Evolutionary conservation across 2,888 invertebrate genomes (phyloP).

Genomic region (Acrobasis repandana): DNA sequence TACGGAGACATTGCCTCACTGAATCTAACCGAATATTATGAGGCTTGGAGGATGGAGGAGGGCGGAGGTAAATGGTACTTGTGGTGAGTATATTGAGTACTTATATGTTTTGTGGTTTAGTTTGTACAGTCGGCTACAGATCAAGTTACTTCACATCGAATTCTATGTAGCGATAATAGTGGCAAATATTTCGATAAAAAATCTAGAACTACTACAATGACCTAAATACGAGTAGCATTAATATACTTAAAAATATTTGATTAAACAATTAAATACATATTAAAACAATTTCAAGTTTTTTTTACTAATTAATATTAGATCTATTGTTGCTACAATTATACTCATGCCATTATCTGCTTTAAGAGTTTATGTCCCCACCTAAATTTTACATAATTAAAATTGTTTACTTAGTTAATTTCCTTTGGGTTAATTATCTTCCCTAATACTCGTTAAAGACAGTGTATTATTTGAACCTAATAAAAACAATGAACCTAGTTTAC

Average conservation of each 20-base stretch:
- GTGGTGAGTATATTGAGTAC: background rate
- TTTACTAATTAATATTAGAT: too few relatives aligned
- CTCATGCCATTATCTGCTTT: too few relatives aligned
- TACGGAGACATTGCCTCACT: slow-evolving; percentile 35
- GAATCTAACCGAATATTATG: slow-evolving; percentile 23
- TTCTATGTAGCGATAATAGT: background rate
- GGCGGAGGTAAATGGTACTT: background rate
- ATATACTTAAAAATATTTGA: too few relatives aligned
- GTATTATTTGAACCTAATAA: background rate
- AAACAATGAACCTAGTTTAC: background rate
- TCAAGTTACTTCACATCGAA: background rate
- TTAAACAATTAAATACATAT: too few relatives aligned
- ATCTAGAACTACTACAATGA: too few relatives aligned
- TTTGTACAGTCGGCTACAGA: background rate
- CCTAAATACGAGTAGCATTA: too few relatives aligned
- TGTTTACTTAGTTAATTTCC: background rate
- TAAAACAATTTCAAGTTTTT: too few relatives aligned
- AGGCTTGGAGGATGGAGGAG: slow-evolving; percentile 7
- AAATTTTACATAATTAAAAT: too few relatives aligned
- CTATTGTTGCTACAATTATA: too few relatives aligned
- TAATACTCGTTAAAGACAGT: background rate
- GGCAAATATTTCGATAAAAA: background rate
- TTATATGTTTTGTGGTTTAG: background rate
- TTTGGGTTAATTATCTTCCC: background rate
- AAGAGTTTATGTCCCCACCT: too few relatives aligned